phyloP scores from a whole-genome alignment of 2,888 invertebrate species.

The Dolichomitus sp. region DNA sequence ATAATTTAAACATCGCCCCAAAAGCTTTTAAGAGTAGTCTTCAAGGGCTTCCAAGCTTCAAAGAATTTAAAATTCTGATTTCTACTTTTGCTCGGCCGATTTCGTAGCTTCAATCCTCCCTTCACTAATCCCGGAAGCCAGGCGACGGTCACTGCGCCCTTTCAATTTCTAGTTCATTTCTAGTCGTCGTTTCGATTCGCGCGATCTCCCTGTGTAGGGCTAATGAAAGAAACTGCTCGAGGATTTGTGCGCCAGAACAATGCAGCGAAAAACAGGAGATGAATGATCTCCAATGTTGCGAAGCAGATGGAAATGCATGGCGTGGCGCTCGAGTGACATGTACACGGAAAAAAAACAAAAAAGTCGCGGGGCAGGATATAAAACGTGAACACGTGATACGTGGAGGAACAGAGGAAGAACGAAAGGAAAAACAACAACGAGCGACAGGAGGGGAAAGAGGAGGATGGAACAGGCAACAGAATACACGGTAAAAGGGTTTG shows the following conservation, averaged over 20 bases:
- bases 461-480: conserved; percentile 25
- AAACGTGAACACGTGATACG: conserved; percentile 53
- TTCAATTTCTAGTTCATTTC: conserved; percentile 33
- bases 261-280: conserved; percentile 59
- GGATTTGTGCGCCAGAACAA: conserved; percentile 57
- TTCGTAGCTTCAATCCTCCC: conserved; percentile 4
- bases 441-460: conserved; percentile 3
- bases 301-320: conserved; percentile 59
- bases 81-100: conserved; percentile 62
- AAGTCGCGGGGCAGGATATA: conserved; percentile 23
- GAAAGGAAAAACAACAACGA: conserved; percentile 3
- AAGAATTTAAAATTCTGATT: conserved; percentile 82
- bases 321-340: conserved; percentile 50
- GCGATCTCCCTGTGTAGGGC: conserved; percentile 40
- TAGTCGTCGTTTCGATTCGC: conserved; percentile 35
- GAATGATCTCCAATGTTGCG: conserved; percentile 60
- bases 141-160: conserved; percentile 56
- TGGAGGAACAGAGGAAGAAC: conserved; percentile 14
- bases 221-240: conserved; percentile 62
- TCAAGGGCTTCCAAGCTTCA: conserved; percentile 47
- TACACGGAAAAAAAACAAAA: conserved; percentile 10
- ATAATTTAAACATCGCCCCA: conserved; percentile 78
- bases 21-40: conserved; percentile 80
- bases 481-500: conserved; percentile 30
- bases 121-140: conserved; percentile 55